Percentiles rank a stretch among this genome's conserved stretches.
phyloP scores from a whole-genome alignment of 1,140 invertebrate genomes.

The Leptinotarsa undecemlineata region DNA sequence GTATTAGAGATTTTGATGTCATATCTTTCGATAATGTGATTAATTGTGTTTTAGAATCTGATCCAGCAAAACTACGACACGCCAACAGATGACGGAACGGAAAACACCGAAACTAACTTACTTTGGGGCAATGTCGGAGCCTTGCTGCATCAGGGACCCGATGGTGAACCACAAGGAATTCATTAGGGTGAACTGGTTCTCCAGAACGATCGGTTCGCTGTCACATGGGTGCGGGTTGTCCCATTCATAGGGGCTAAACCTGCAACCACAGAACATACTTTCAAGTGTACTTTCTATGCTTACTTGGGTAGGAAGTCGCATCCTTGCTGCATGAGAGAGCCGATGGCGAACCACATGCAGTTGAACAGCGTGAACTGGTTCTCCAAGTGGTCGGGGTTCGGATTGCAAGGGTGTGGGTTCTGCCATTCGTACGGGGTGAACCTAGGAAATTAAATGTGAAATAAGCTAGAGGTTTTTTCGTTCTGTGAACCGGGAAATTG shows the following conservation, averaged over 20 bases:
- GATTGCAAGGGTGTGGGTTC: slow-evolving; percentile 81
- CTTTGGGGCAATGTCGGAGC: slow-evolving; percentile 84
- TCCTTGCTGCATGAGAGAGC: slow-evolving; percentile 90
- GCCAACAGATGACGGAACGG: background rate
- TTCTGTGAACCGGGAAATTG: too few species aligned
- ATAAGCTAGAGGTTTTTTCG: too few species aligned
- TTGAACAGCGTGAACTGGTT: slow-evolving; percentile 92
- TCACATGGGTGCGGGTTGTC: slow-evolving; percentile 81
- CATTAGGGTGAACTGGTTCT: slow-evolving; percentile 87
- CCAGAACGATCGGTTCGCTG: slow-evolving; percentile 74
- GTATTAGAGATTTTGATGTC: too few species aligned
- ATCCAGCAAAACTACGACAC: slow-evolving; percentile 27
- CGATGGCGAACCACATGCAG: slow-evolving; percentile 95
- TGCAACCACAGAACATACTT: slow-evolving; percentile 54
- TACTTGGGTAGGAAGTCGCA: slow-evolving; percentile 91
- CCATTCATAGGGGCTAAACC: slow-evolving; percentile 91
- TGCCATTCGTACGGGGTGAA: slow-evolving; percentile 94
- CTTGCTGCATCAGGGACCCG: slow-evolving; percentile 89
- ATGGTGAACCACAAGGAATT: slow-evolving; percentile 90
- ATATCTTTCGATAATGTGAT: too few species aligned
- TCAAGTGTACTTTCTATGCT: slow-evolving; percentile 53
- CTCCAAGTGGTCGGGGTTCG: slow-evolving; percentile 76
- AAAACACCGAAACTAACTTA: slow-evolving; percentile 44
- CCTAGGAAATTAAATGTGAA: slow-evolving; percentile 56
- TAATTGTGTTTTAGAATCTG: background rate